Conservation (phyloP, 2,888 invertebrate genomes). For the Lasioglossum leucozonium region DNA sequence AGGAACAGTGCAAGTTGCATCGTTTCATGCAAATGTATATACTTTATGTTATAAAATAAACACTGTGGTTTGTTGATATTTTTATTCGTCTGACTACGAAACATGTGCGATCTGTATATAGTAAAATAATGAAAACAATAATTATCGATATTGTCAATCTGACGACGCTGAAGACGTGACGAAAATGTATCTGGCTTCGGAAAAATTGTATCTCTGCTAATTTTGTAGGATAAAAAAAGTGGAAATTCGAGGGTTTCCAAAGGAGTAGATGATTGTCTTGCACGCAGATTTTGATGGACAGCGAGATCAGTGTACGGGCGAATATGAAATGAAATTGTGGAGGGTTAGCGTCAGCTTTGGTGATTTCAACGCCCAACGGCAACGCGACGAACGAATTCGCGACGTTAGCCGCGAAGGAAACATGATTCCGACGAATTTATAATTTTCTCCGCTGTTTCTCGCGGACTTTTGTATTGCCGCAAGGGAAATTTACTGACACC, state of each 20-base stretch:
- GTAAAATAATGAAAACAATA: not conserved
- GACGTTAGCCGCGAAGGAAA: not conserved
- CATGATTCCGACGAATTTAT: not conserved
- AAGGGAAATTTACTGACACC: not conserved
- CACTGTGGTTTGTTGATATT: not conserved
- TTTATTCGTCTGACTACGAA: not conserved
- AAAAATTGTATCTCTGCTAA: slow-evolving; percentile 28
- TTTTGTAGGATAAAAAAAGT: slow-evolving; percentile 7
- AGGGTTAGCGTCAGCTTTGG: not conserved
- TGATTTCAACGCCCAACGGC: slow-evolving; percentile 20
- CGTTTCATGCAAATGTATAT: not conserved
- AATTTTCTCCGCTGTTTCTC: not conserved
- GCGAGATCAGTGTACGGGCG: not conserved
- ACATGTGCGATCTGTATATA: not conserved
- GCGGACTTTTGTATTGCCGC: not conserved
- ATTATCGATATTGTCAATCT: not conserved
- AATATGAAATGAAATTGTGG: not conserved
- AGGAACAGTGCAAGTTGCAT: not conserved
- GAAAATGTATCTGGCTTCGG: not conserved
- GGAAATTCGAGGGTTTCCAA: slow-evolving; percentile 1
- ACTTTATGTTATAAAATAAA: too few relatives aligned
- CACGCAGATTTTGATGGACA: not conserved
- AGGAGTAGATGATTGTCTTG: not conserved
- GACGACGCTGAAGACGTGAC: not conserved
- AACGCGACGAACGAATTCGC: not conserved